phyloP scores from a whole-genome alignment of 2,888 invertebrate genomes.

The Tubulanus polymorphus region DNA sequence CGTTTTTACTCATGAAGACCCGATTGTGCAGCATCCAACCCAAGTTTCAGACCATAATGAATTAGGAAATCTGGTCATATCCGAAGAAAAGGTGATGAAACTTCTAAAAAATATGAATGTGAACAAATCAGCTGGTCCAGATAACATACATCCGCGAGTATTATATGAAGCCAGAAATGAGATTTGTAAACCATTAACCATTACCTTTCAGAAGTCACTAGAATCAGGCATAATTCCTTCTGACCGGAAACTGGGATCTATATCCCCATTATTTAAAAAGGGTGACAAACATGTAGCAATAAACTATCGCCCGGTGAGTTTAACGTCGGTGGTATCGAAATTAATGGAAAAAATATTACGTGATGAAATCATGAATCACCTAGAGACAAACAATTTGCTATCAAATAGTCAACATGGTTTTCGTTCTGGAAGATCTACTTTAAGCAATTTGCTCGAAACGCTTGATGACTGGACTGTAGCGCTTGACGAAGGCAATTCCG shows the following conservation, averaged over 20 bases:
- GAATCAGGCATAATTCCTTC: conserved; percentile 1
- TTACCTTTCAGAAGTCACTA: conserved; percentile 6
- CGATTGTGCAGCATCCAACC: too few species aligned
- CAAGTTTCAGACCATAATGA: too few species aligned
- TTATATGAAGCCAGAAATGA: not conserved
- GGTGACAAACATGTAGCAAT: not conserved
- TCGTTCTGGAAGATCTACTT: too few species aligned
- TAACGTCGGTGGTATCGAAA: conserved; percentile 9
- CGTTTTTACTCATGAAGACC: too few species aligned
- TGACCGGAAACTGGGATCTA: conserved; percentile 7
- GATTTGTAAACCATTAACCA: not conserved
- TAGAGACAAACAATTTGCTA: too few species aligned
- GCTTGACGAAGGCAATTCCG: too few species aligned
- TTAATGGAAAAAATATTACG: conserved; percentile 8
- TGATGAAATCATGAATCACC: too few species aligned
- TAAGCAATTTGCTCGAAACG: too few species aligned
- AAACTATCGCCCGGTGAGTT: conserved; percentile 9
- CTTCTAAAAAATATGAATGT: not conserved
- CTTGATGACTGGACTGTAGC: too few species aligned
- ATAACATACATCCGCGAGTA: conserved; percentile 5
- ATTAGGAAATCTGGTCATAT: not conserved
- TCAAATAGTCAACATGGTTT: too few species aligned
- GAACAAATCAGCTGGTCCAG: not conserved
- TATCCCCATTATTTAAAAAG: conserved; percentile 7
- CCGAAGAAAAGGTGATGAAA: not conserved